Evolutionary conservation across 2,888 invertebrate genomes (phyloP).

Genomic region (Ecdyonurus torrentis): DNA sequence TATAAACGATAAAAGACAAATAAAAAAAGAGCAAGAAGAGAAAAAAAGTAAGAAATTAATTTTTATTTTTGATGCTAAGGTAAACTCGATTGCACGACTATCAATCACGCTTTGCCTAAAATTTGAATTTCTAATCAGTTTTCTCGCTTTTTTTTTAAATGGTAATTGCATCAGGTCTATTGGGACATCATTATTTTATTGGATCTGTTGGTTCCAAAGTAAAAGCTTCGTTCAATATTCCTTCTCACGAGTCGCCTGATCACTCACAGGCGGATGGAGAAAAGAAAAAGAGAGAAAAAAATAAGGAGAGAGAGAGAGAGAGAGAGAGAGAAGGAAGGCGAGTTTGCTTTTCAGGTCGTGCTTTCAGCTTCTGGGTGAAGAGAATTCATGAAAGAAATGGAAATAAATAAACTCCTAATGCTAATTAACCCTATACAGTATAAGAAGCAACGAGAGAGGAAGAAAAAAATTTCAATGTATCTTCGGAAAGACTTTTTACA

Average conservation of each 20-base stretch:
- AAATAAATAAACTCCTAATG: not conserved
- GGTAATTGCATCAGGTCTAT: not conserved
- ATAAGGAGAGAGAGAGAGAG: no score
- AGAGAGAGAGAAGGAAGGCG: no score
- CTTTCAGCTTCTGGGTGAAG: not conserved
- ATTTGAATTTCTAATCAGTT: no score
- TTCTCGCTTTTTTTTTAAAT: no score
- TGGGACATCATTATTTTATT: not conserved
- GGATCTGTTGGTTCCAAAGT: not conserved
- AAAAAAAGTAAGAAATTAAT: no score
- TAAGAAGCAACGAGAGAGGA: no score
- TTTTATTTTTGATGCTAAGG: no score
- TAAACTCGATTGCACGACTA: no score
- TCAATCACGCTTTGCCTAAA: no score
- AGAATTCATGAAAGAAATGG: not conserved
- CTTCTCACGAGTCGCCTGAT: not conserved
- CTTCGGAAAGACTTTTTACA: not conserved
- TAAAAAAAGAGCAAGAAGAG: no score
- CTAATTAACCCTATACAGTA: not conserved
- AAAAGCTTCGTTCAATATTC: not conserved
- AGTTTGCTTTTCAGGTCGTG: no score
- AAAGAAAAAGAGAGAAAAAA: not conserved
- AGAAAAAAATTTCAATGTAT: not conserved
- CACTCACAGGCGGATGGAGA: not conserved
- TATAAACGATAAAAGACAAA: no score